Evolutionary conservation across 2,797 vertebrate genomes (phyloP).

Genomic region (Lepilemur septentrionalis): DNA sequence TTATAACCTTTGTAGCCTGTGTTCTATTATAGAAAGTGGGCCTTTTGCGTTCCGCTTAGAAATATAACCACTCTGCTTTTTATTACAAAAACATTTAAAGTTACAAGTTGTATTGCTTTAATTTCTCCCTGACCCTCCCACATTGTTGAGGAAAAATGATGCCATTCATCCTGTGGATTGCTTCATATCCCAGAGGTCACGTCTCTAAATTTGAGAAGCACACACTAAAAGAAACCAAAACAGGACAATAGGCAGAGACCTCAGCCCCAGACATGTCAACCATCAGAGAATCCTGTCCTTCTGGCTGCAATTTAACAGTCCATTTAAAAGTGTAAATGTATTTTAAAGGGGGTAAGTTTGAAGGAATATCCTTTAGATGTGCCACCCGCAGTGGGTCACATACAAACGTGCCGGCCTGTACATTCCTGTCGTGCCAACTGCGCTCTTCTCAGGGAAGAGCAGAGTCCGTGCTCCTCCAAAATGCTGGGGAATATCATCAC

Average conservation of each 20-base stretch:
- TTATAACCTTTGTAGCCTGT: neutral
- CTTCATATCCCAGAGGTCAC: neutral
- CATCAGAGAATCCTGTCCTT: neutral
- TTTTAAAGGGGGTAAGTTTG: neutral
- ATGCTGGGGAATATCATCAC: neutral
- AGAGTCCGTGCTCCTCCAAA: fast-evolving
- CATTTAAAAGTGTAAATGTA: neutral
- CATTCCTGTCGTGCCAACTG: neutral
- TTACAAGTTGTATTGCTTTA: neutral
- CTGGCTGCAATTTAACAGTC: neutral
- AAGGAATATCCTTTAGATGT: neutral
- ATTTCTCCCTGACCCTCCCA: neutral
- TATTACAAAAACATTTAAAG: constrained; percentile 18
- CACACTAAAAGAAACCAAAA: neutral
- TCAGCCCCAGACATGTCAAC: neutral
- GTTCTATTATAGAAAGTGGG: neutral
- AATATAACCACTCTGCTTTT: neutral
- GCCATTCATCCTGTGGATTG: neutral
- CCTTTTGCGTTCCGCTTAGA: neutral
- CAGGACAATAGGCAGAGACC: neutral
- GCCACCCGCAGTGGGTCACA: neutral
- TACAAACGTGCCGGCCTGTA: neutral
- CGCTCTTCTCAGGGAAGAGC: neutral
- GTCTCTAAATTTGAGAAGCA: neutral
- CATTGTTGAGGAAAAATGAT: constrained; percentile 10